Base-by-base conservation (phyloP, 2,113 vertebrate genomes). In the Semicossyphus pulcher region DNA sequence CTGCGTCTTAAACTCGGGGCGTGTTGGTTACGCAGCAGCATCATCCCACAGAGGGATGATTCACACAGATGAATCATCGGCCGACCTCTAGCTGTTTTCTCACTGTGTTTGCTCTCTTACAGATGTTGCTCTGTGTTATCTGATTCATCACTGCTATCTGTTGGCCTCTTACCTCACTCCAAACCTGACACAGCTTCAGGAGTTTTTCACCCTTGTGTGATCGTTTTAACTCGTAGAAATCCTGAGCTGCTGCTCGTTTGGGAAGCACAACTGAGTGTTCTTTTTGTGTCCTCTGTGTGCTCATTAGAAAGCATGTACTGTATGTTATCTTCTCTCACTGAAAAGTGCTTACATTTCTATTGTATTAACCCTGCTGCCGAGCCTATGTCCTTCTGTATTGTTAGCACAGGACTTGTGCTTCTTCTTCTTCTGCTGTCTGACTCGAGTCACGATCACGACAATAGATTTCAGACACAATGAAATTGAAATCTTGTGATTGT, bases 31-130 rank as follows among this genome's bases (percentile, higher is more conserved):
- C n/a, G 8, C 47, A 31, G 8, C 47, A 31, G 57, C 49, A 6
- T 64, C 68, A 36, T 75, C 76, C 69, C 79, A 84, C 72, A 44
- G 62, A 80, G 60, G 28, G 56, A 68, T 87, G 82, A 86, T 32
- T 83, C 84, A 86, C 45, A 16, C 14, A 4, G 2, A 20, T 42
- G 76, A 66, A 72, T 84, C 73, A 75, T 51, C 54, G 7, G 31
- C 42, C 0, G 20, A n/a, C 73, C 59, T 66, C 68, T 47, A 48
- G 62, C 58, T 54, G 76, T 65, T 65, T 10, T 41, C 20, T 56
- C 56, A 1, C 54, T 36, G 32, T 12, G 36, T 77, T 48, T 15
- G 66, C 51, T 58, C 39, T 34, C n/a, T 23, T 73, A 3, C 81
- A 86, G 72, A 39, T 48, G 77, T 81, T 44, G 41, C 18, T 56